Evolutionary conservation across 1,140 invertebrate genomes (phyloP).

Genomic region (Drosophila paulistorum): DNA sequence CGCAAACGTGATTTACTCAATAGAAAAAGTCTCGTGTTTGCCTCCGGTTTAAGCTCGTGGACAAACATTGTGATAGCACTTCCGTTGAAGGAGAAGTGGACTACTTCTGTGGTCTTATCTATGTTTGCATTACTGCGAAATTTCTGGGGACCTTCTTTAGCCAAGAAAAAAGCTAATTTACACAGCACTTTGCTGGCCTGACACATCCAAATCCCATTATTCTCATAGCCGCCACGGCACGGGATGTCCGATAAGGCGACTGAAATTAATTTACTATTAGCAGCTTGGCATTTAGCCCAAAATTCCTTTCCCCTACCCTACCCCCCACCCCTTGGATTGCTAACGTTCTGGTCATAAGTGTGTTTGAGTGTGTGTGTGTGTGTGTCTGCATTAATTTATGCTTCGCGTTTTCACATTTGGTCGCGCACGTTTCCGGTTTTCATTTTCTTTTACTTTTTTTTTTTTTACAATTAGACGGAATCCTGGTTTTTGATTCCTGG

Average conservation of each 20-base stretch:
- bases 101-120: constrained; percentile 42
- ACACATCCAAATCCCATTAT: constrained; percentile 61
- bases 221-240: constrained; percentile 22
- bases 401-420: constrained; percentile 76
- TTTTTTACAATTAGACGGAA: constrained; percentile 19
- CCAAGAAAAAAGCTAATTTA: constrained; percentile 59
- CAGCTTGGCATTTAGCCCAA: constrained; percentile 63
- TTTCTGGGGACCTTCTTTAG: constrained; percentile 45
- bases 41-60: constrained; percentile 24
- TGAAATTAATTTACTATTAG: constrained; percentile 79
- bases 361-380: constrained; percentile 1
- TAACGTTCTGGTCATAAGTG: constrained; percentile 13
- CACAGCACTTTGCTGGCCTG: constrained; percentile 75
- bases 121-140: constrained; percentile 61
- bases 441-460: constrained; percentile 1
- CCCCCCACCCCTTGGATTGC: not conserved
- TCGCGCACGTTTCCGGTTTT: constrained; percentile 71
- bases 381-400: constrained; percentile 66
- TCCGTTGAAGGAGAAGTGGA: constrained; percentile 36
- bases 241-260: constrained; percentile 64
- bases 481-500: constrained; percentile 42
- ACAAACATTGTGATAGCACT: constrained; percentile 36
- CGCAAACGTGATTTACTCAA: not conserved
- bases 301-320: constrained; percentile 37
- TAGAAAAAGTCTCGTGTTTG: constrained; percentile 46